A percentile compares a stretch with the other conserved stretches of the same genome.
Conservation (phyloP, 1,140 invertebrate genomes). For the Homarus americanus region DNA sequence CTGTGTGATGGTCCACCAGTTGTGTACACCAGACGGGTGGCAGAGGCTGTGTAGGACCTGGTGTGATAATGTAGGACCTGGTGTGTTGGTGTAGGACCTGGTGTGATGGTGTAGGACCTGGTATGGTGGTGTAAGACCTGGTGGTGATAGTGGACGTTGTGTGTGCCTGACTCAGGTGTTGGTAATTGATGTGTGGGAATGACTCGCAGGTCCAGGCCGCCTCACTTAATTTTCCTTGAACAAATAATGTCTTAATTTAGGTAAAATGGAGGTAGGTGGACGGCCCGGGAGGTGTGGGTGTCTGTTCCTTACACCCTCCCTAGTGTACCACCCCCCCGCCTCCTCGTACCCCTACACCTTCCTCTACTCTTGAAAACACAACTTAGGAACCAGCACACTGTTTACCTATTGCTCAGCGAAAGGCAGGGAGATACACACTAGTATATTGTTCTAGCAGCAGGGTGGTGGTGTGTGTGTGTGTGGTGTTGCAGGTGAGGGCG, state of each 20-base stretch:
- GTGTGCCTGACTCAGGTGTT: slow-evolving; percentile 1
- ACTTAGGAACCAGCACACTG: too few species aligned
- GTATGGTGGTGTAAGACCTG: not conserved
- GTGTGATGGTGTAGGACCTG: not conserved
- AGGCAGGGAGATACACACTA: too few species aligned
- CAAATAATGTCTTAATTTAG: slow-evolving; percentile 37
- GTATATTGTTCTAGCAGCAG: too few species aligned
- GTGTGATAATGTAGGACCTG: not conserved
- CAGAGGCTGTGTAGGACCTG: not conserved
- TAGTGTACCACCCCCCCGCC: not conserved
- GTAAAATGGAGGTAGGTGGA: not conserved
- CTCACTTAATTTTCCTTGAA: not conserved
- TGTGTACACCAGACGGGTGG: too few species aligned
- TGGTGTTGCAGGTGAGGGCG: too few species aligned
- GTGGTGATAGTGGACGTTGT: not conserved
- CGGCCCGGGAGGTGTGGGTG: too few species aligned
- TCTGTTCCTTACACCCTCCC: not conserved
- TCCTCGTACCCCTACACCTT: too few species aligned
- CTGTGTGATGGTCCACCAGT: too few species aligned
- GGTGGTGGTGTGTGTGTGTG: not conserved
- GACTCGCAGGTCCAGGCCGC: slow-evolving; percentile 14
- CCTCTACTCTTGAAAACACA: too few species aligned
- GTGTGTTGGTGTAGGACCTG: not conserved
- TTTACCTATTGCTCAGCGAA: too few species aligned
- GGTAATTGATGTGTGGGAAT: slow-evolving; percentile 9